Percentiles rank a stretch among this genome's conserved stretches.
These are phyloP conservation scores for Tetrapedia diversipes DNA, from an alignment of 2,888 invertebrate species.

Conservation along the genomic window DNA sequence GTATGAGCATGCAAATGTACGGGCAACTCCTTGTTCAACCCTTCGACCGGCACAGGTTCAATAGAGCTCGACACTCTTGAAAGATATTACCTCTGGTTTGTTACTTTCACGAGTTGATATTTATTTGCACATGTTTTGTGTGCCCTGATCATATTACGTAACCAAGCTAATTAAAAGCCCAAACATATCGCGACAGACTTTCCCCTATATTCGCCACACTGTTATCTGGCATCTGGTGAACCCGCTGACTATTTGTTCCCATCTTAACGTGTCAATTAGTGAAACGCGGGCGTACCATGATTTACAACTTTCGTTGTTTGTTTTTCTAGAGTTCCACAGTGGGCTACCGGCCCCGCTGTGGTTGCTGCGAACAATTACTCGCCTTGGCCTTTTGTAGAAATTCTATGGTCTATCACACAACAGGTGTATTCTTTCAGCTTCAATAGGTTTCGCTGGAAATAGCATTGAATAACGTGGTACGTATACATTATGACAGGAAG, in stretches of 20 bases:
- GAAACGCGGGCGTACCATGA: slow-evolving; percentile 1
- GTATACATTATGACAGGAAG: no score
- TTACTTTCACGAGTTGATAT: slow-evolving; percentile 68
- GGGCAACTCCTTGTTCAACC: neutral
- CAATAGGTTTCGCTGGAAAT: no score
- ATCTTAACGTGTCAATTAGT: slow-evolving; percentile 54
- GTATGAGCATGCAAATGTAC: neutral
- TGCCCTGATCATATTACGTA: slow-evolving; percentile 55
- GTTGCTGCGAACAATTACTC: no score
- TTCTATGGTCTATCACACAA: no score
- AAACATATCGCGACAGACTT: slow-evolving; percentile 62
- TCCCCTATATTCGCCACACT: slow-evolving; percentile 57
- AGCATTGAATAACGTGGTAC: no score
- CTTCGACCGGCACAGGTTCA: slow-evolving; percentile 6
- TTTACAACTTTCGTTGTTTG: slow-evolving; percentile 7
- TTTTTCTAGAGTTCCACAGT: neutral
- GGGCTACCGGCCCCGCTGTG: neutral
- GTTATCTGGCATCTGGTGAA: slow-evolving; percentile 37
- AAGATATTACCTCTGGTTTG: slow-evolving; percentile 46
- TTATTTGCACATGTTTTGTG: slow-evolving; percentile 63
- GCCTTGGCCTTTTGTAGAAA: neutral
- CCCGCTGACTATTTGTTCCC: slow-evolving; percentile 41
- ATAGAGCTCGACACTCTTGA: slow-evolving; percentile 19
- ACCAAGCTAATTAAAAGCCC: slow-evolving; percentile 65
- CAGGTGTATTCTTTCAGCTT: no score